These are phyloP conservation scores for Felis catus DNA, from an alignment of 2,113 vertebrate species.

Conservation along the genomic window F.catus_Fca126_mat1.0 CM031415.1:134527001-134527500, in stretches of 20 bases:
- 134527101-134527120: slow-evolving; percentile 93
- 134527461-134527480: not conserved
- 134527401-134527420: not conserved
- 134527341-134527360: not conserved
- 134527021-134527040: slow-evolving; percentile 96
- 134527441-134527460: not conserved
- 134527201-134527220: not conserved
- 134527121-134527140: slow-evolving; percentile 94
- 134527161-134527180: slow-evolving; percentile 88
- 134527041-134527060: slow-evolving; percentile 95
- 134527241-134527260: no score
- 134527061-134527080: slow-evolving; percentile 95
- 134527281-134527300: not conserved
- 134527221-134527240: no score
- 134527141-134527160: slow-evolving; percentile 99
- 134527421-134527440: not conserved
- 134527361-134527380: not conserved
- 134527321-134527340: not conserved
- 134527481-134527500: not conserved
- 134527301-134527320: not conserved
- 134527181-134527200: not conserved
- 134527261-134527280: no score
- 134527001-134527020: slow-evolving; percentile 97
- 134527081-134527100: slow-evolving; percentile 98
- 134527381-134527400: not conserved